These are phyloP conservation scores for Nycticryphes semicollaris DNA, from an alignment of 2,113 vertebrate genomes.

Conservation along the genomic window DNA sequence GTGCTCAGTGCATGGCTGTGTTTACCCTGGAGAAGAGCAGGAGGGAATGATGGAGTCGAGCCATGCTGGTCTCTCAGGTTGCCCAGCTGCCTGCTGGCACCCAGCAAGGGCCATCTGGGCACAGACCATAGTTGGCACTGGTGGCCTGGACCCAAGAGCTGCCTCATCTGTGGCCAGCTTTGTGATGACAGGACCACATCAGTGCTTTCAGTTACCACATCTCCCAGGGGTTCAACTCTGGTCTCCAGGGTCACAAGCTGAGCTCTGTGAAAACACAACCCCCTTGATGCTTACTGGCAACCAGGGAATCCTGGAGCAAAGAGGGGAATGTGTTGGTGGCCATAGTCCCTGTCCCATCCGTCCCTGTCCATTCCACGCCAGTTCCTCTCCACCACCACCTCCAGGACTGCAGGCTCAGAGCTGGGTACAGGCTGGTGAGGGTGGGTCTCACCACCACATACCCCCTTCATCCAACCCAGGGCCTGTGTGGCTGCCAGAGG, in stretches of 20 bases:
- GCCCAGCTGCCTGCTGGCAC: not conserved
- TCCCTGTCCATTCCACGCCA: accelerated
- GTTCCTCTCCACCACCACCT: accelerated
- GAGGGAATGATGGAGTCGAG: not conserved
- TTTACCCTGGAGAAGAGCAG: not conserved
- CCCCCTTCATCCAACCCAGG: accelerated
- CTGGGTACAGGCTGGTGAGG: not conserved
- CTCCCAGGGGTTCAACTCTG: not conserved
- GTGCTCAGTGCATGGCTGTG: not conserved
- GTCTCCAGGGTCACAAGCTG: not conserved
- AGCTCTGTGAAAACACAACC: not conserved
- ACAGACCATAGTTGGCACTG: not conserved
- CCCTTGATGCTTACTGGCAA: not conserved
- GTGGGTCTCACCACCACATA: not conserved
- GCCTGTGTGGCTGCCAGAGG: not conserved
- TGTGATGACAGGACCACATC: accelerated
- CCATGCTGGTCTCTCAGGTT: not conserved
- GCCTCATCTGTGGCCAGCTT: not conserved
- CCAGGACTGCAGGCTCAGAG: accelerated
- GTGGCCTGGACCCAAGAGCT: not conserved
- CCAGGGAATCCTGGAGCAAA: not conserved
- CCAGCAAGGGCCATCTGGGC: not conserved
- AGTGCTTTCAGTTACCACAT: accelerated
- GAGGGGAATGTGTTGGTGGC: not conserved
- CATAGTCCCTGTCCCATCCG: accelerated